Base-by-base conservation (phyloP, 2,888 invertebrate species). In the Molorchus minor region DNA sequence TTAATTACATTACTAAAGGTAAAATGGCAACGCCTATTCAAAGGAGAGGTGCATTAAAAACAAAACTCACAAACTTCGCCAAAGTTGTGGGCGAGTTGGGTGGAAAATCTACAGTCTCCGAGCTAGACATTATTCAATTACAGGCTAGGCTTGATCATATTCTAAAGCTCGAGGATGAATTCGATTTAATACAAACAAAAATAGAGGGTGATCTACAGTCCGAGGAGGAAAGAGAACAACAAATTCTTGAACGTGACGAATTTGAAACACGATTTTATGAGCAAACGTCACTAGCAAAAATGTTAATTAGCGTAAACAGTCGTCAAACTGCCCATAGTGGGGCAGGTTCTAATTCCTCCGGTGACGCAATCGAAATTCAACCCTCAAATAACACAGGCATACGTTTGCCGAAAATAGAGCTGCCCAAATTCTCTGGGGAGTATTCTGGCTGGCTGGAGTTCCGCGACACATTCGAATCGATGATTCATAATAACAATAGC, bases 381-480 rank as follows among this genome's bases (percentile, higher is more conserved):
- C 4, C 8, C 25, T 25, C 25, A 25, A 25, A 25, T 8, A 25
- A 25, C 8, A 25, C 25, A 5, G 25, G 25, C 25, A 25, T 25
- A 5, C 25, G 25, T 25, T 25, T 25, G 25, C 43, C 51, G 1
- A 40, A 44, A 16, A 57, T 57, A 10, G 17, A 54, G 4, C 30
- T 58, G 15, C 58, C 53, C 1, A 54, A 46, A 19, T 60, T 60
- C 16, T 2, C n/a, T 35, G 58, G 53, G 8, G 19, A 19, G 1
- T 53, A 40, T 35, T 25, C 46, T 20, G 20, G n/a, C 7, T 59
- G 59, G 54, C 44, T 59, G 13, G 54, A 59, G 16, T 61, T 58
- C 43, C 21, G 53, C 1, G 61, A 64, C 47, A 64, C 53, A 2
- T 64, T 38, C 58, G 44, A 55, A 33, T 49, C 55, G n/a, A n/a